Evolutionary conservation across 2,113 vertebrate genomes (phyloP).

Genomic region (Phaethornis superciliosus): DNA sequence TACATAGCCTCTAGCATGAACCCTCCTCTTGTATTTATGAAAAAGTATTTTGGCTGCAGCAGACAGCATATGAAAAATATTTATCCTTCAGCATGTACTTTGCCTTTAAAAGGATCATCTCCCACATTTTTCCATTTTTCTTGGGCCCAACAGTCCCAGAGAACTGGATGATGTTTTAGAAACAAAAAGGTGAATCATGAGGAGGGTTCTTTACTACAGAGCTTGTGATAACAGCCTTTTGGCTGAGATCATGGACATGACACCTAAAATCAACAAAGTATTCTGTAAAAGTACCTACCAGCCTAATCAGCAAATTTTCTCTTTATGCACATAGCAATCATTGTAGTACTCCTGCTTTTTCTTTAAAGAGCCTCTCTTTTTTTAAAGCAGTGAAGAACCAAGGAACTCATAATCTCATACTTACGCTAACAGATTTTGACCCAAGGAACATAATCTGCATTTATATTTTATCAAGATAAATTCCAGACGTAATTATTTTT

Average conservation of each 20-base stretch:
- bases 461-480: slow-evolving; percentile 56
- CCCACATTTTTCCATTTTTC: background rate
- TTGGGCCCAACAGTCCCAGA: background rate
- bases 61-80: background rate
- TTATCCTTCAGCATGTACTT: background rate
- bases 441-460: slow-evolving; percentile 18
- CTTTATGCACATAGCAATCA: background rate
- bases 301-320: background rate
- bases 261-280: background rate
- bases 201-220: background rate
- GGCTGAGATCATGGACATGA: background rate
- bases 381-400: background rate
- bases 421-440: slow-evolving; percentile 7
- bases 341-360: background rate
- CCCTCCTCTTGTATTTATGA: background rate
- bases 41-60: background rate
- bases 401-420: background rate
- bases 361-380: background rate
- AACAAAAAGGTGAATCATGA: background rate
- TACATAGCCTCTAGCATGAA: background rate
- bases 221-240: background rate
- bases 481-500: slow-evolving; percentile 44
- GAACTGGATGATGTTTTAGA: background rate
- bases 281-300: background rate
- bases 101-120: background rate